Percentiles rank a stretch among this genome's conserved stretches.
Conservation (phyloP, 2,113 vertebrate species). For the Speoplatyrhinus poulsoni region DNA sequence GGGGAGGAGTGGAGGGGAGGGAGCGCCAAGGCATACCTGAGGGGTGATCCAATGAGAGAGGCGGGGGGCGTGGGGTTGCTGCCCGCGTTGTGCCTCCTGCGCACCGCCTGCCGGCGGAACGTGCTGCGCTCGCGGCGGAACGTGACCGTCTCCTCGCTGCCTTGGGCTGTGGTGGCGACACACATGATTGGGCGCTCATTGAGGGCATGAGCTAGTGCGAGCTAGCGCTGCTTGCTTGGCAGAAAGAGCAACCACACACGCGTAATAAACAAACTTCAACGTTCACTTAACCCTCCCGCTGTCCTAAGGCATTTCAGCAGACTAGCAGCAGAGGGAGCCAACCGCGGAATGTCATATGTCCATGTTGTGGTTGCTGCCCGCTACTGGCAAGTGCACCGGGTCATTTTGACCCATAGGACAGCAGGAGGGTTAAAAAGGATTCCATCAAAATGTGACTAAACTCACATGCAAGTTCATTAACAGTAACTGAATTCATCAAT, state of each 20-base stretch:
- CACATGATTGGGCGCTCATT: slow-evolving; percentile 62
- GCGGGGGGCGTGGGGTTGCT: slow-evolving; percentile 97
- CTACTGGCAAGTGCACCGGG: no score
- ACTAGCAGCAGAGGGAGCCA: no score
- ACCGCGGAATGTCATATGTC: no score
- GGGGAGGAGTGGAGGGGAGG: no score
- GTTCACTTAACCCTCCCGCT: no score
- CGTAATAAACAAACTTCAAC: neutral
- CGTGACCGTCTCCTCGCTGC: slow-evolving; percentile 92
- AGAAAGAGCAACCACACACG: neutral
- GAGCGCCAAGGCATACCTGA: slow-evolving; percentile 83
- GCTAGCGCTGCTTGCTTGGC: neutral
- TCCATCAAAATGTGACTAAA: neutral
- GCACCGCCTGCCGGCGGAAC: slow-evolving; percentile 97
- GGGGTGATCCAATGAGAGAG: slow-evolving; percentile 97
- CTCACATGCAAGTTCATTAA: neutral
- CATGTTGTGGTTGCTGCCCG: no score
- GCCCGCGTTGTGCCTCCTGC: slow-evolving; percentile 98
- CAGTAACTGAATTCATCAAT: neutral
- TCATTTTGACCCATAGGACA: no score
- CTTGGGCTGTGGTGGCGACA: slow-evolving; percentile 89
- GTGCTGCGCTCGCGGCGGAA: slow-evolving; percentile 98
- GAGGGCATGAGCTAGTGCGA: neutral
- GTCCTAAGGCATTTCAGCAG: no score
- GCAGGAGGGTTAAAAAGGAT: no score